These are phyloP conservation scores for Vireo griseus DNA, from an alignment of 2,797 vertebrate species.

Conservation along the genomic window DNA sequence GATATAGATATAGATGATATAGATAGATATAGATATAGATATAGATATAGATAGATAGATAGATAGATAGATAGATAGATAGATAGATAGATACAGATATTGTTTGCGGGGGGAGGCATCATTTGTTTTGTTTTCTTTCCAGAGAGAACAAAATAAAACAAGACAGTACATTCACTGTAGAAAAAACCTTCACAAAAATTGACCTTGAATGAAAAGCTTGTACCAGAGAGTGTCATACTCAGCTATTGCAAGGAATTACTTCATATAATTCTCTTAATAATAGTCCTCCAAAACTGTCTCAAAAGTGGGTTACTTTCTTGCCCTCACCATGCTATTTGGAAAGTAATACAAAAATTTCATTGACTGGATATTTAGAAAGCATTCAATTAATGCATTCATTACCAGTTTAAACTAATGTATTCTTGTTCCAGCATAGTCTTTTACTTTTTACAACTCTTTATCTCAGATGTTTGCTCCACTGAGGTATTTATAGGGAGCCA, in stretches of 20 bases:
- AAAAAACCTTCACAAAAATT: not conserved
- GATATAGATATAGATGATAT: no score
- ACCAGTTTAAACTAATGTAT: not conserved
- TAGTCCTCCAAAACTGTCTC: not conserved
- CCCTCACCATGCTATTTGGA: not conserved
- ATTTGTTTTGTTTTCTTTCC: not conserved
- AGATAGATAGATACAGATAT: not conserved
- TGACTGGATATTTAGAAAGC: not conserved
- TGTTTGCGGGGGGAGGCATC: accelerated
- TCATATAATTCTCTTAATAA: not conserved
- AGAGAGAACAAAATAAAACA: not conserved
- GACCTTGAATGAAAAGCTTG: not conserved
- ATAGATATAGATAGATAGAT: no score
- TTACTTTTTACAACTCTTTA: not conserved
- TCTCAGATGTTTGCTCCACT: not conserved
- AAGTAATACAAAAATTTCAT: not conserved
- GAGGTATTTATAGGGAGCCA: not conserved
- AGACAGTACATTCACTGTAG: not conserved
- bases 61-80: no score
- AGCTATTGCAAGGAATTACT: not conserved
- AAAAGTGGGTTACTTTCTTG: not conserved
- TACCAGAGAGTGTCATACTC: not conserved
- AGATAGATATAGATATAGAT: no score
- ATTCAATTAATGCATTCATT: not conserved
- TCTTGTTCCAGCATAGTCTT: not conserved